A percentile compares a stretch with the other conserved stretches of the same genome.
phyloP scores from a whole-genome alignment of 1,140 invertebrate genomes.

The Aphaenogaster ashmeadi region DNA sequence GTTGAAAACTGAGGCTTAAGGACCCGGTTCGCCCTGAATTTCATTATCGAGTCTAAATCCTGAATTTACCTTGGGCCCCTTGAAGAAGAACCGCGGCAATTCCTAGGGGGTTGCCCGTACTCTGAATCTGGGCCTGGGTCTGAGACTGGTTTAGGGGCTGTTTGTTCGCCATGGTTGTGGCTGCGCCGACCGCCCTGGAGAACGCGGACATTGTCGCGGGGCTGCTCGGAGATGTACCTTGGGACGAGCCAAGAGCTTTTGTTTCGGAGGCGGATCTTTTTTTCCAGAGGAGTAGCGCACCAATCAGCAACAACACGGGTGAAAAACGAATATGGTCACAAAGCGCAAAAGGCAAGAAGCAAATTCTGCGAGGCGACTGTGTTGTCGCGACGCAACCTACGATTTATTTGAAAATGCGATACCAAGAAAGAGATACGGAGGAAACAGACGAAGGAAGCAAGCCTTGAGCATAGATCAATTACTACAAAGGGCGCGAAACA shows the following conservation, averaged over 20 bases:
- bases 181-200: conserved; percentile 82
- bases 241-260: conserved; percentile 68
- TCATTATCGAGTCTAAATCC: conserved; percentile 20
- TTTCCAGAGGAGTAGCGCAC: conserved; percentile 38
- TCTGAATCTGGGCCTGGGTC: conserved; percentile 67
- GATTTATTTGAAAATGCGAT: conserved; percentile 12
- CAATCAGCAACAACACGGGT: conserved; percentile 50
- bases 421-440: not conserved
- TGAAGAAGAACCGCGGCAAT: conserved; percentile 86
- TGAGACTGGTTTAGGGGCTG: conserved; percentile 76
- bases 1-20: not conserved
- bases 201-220: conserved; percentile 82
- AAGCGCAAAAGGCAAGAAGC: conserved; percentile 28
- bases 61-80: conserved; percentile 85
- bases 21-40: not conserved
- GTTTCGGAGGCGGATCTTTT: conserved; percentile 79
- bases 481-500: not conserved
- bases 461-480: conserved; percentile 2
- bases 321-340: conserved; percentile 3
- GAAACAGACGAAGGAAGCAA: not conserved
- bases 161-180: conserved; percentile 77
- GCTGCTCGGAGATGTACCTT: conserved; percentile 84
- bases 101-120: conserved; percentile 82
- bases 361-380: conserved; percentile 1
- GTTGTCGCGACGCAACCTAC: not conserved